Base-by-base conservation (phyloP, 2,113 vertebrate species). In the Zeus faber region DNA sequence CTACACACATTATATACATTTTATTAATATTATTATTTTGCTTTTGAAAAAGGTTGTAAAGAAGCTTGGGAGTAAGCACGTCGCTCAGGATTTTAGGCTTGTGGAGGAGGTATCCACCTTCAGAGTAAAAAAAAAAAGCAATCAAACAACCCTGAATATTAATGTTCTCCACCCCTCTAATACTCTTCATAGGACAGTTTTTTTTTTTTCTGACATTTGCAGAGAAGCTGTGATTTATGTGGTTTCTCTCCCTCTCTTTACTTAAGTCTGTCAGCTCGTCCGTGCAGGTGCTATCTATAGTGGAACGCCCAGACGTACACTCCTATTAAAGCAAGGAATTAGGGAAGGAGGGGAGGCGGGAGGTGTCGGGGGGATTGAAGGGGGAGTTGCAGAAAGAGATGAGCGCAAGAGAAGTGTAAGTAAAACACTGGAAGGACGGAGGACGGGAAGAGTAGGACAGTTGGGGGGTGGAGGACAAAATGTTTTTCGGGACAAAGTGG, bases 221-320 rank as follows among this genome's bases (percentile, higher is more conserved):
- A 63, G 58, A n/a, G 74, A 72, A 68, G 20, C 55, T 11, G 40
- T 76, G 54, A 76, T 81, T 73, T 67, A 77, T 77, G 67, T 70
- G 37, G 43, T n/a, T n/a, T n/a, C 27, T 29, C 27, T 29, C 27
- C 9, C 27, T 62, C 39, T 58, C 47, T 56, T 73, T n/a, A n/a
- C n/a, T 70, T 66, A 54, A 72, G 33, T 76, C 70, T 52, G 62
- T 65, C 67, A 66, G 58, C 78, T 56, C 54, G 71, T 45, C 59
- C 44, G 50, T 69, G 63, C 80, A 82, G 75, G 77, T 74, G 67
- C 35, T 39, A 49, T 48, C 58, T 70, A 52, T 44, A 25, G 57
- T 31, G 24, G 49, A 65, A 62, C 52, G 41, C 59, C 44, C 24
- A 57, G 31, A 48, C 53, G 37, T 23, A 46, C 49, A 13, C 44